Evolutionary conservation across 1,140 invertebrate species (phyloP).

Genomic region (Drosophila sulfurigaster): DNA sequence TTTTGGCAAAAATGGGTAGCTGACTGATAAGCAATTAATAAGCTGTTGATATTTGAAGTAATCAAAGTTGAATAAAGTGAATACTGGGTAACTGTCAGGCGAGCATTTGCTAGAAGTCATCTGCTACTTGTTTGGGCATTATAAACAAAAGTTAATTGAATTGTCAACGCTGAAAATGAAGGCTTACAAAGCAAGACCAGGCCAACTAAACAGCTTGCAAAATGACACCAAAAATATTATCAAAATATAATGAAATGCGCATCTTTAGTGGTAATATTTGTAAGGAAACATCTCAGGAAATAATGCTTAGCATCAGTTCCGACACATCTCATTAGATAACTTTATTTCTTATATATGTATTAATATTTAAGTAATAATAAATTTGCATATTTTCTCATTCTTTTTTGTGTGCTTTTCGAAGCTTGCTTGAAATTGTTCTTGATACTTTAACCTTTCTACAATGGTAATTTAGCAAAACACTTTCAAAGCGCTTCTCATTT

Average conservation of each 20-base stretch:
- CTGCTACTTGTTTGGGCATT: conserved; percentile 17
- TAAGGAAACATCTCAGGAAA: neutral
- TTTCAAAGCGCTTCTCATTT: neutral
- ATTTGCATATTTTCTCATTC: neutral
- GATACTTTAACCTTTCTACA: too few species aligned
- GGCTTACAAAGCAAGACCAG: conserved; percentile 28
- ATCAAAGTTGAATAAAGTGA: too few species aligned
- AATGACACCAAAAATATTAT: conserved; percentile 8
- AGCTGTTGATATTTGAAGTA: too few species aligned
- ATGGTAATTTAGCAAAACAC: too few species aligned
- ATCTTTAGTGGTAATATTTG: neutral
- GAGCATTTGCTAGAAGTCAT: neutral
- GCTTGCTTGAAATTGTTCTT: too few species aligned
- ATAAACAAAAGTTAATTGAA: conserved; percentile 69
- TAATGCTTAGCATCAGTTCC: neutral
- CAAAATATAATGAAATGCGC: neutral
- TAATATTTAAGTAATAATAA: neutral
- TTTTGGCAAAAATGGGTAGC: neutral
- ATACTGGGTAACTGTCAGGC: neutral
- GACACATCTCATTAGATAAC: neutral
- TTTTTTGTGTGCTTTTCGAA: too few species aligned
- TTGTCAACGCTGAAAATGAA: conserved; percentile 63
- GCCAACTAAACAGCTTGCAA: conserved; percentile 6
- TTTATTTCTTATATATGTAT: conserved; percentile 15
- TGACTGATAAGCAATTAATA: neutral